Percentiles rank a stretch among this genome's conserved stretches.
phyloP scores from a whole-genome alignment of 2,888 invertebrate species.

The Apamea sordens region DNA sequence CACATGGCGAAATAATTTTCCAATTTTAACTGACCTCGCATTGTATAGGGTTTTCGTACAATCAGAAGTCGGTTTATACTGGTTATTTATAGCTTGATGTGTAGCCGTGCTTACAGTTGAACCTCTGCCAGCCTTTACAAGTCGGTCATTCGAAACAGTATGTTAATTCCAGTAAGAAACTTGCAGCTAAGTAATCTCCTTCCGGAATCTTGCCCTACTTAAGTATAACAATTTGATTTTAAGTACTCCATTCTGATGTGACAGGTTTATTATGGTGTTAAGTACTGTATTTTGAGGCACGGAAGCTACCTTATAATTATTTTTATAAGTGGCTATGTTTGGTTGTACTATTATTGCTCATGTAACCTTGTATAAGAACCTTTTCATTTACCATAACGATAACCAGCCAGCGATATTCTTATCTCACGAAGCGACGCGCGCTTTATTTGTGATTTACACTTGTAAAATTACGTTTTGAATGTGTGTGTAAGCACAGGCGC shows the following conservation, averaged over 20 bases:
- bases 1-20: too few species aligned
- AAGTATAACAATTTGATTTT: slow-evolving; percentile 55
- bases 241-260: slow-evolving; percentile 43
- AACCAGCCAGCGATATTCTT: background rate
- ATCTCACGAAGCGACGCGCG: background rate
- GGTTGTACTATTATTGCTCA: background rate
- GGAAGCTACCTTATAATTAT: slow-evolving; percentile 26
- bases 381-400: background rate
- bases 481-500: too few species aligned
- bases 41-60: too few species aligned
- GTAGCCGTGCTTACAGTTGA: slow-evolving; percentile 10
- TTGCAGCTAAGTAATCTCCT: slow-evolving; percentile 53
- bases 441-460: background rate
- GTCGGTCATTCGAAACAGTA: slow-evolving; percentile 39
- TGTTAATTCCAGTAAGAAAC: slow-evolving; percentile 55
- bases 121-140: slow-evolving; percentile 35
- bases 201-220: slow-evolving; percentile 63
- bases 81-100: too few species aligned
- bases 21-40: too few species aligned
- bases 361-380: background rate
- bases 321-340: background rate
- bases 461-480: background rate
- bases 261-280: slow-evolving; percentile 54
- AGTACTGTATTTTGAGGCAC: slow-evolving; percentile 43
- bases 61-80: too few species aligned